These are phyloP conservation scores for Ailuropoda melanoleuca DNA, from an alignment of 2,113 vertebrate species.

Conservation along the genomic window DNA sequence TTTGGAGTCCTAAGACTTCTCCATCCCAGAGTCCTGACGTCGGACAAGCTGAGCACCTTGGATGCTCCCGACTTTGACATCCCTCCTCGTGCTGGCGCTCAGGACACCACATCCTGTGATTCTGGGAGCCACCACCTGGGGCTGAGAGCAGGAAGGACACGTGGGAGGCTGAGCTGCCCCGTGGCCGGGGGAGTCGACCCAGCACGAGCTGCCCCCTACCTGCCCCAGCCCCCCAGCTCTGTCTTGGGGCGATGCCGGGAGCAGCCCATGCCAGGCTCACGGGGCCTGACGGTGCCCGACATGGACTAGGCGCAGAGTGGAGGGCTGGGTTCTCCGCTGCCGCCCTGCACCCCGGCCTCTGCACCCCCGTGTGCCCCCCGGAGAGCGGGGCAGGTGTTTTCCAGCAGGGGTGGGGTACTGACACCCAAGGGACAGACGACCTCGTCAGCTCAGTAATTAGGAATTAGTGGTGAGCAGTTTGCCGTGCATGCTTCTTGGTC, in stretches of 20 bases:
- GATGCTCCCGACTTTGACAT: not conserved
- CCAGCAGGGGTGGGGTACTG: not conserved
- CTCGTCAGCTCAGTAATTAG: fast-evolving
- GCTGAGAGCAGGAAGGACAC: not conserved
- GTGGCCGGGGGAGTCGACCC: not conserved
- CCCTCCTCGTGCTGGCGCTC: fast-evolving
- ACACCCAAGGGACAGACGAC: not conserved
- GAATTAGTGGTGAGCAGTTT: fast-evolving
- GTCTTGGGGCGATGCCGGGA: not conserved
- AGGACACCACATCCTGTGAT: not conserved
- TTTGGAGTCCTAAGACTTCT: not conserved
- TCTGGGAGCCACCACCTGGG: not conserved
- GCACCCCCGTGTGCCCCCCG: not conserved
- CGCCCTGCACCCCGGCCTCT: not conserved
- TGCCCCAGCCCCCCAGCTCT: not conserved
- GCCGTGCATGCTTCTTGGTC: too few relatives aligned
- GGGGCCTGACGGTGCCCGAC: not conserved
- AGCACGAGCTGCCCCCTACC: not conserved
- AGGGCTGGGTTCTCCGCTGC: not conserved
- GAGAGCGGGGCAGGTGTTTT: not conserved
- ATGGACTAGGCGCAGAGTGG: not conserved
- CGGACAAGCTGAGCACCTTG: fast-evolving
- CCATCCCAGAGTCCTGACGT: not conserved
- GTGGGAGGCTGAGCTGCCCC: not conserved
- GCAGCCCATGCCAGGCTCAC: not conserved